Base-by-base conservation (phyloP, 1,140 invertebrate genomes). In the Psix sp. region DNA sequence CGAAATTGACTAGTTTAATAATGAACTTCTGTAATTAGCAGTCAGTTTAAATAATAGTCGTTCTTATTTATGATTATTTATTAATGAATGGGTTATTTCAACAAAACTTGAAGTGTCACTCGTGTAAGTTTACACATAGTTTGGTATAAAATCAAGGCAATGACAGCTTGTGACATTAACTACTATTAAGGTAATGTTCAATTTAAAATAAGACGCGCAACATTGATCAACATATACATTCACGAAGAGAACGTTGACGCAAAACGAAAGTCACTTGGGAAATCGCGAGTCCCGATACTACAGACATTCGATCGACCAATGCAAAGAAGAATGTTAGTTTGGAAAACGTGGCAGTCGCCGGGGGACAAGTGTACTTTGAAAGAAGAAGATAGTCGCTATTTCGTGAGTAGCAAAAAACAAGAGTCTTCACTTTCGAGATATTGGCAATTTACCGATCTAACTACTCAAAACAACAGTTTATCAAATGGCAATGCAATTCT, bases 251-350 rank as follows among this genome's bases (percentile, higher is more conserved):
- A 68, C 59, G 49, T 51, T 40, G 36, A 56, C 24, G 21, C 38
- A 52, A 73, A 74, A 65, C 51, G 51, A 71, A 75, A 72, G 59
- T 73, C 72, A 38, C 76, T 11, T 60, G 76, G 76, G 76, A 77
- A 77, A 77, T 77, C 68, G 72, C 39, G 76, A 70, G 70, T 75
- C 76, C 68, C 70, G 76, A 75, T 62, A 72, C 65, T 75, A 62
- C 48, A 73, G 68, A 63, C 59, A 67, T 74, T 72, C 67, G 67
- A 75, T 74, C 71, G 67, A 72, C 57, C 59, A 52, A 75, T 75
- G 65, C 68, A 73, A 62, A 77, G 76, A 66, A 70, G 73, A 75
- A 78, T 73, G 65, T 70, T 46, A 73, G 52, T 73, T 76, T 67
- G 57, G 63, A 75, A 72, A 57, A 73, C 60, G 63, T 66, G 40